phyloP scores from a whole-genome alignment of 2,888 invertebrate species.

The Dynastes maya region DNA sequence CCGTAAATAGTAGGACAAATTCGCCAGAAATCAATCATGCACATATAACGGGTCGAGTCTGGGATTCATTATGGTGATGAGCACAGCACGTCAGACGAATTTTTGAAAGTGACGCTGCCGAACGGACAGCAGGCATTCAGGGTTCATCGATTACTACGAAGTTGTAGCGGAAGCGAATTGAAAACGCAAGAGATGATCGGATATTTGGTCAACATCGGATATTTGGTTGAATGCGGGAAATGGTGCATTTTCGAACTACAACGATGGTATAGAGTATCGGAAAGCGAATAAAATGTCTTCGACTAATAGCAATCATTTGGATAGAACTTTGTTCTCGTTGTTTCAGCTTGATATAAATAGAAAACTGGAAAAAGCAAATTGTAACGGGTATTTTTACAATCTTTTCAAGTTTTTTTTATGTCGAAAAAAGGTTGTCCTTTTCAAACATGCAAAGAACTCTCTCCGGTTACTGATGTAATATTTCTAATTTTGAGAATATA shows the following conservation, averaged over 20 bases:
- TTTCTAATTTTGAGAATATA: too few relatives aligned
- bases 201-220: slow-evolving; percentile 9
- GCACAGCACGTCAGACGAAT: slow-evolving; percentile 14
- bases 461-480: too few relatives aligned
- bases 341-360: too few relatives aligned
- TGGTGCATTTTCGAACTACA: not conserved
- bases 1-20: slow-evolving; percentile 44
- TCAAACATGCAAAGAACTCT: too few relatives aligned
- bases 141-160: not conserved
- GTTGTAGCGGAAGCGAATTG: not conserved
- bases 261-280: not conserved
- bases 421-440: too few relatives aligned
- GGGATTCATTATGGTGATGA: slow-evolving; percentile 43
- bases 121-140: not conserved
- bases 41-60: slow-evolving; percentile 25
- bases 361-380: too few relatives aligned
- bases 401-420: too few relatives aligned
- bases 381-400: too few relatives aligned
- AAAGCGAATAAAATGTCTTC: not conserved
- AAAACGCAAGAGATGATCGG: not conserved
- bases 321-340: not conserved
- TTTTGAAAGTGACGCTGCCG: not conserved
- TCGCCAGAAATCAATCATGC: slow-evolving; percentile 44
- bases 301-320: not conserved
- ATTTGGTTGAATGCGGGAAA: not conserved